Conservation (phyloP, 2,113 vertebrate genomes). For the Anolis sagrei region DNA sequence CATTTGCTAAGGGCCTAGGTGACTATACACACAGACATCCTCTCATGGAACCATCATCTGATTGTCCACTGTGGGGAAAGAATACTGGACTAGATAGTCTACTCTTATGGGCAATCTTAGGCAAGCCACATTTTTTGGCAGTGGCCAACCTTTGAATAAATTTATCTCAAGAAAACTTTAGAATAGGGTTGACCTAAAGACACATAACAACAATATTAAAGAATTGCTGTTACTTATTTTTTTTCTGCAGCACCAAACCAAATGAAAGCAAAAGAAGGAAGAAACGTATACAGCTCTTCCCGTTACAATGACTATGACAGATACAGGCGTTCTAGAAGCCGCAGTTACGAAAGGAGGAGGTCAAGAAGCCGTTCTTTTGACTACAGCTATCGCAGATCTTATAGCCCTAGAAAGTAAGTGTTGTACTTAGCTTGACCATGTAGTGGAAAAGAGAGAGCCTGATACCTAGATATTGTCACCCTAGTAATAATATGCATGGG, state of each 20-base stretch:
- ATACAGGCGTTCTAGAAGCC: conserved; percentile 91
- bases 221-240: conserved; percentile 22
- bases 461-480: conserved; percentile 15
- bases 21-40: no score
- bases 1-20: no score
- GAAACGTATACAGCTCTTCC: conserved; percentile 89
- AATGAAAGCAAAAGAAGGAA: conserved; percentile 96
- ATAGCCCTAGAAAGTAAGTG: conserved; percentile 93
- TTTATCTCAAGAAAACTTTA: no score
- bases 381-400: conserved; percentile 88
- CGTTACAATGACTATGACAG: conserved; percentile 93
- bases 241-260: conserved; percentile 88
- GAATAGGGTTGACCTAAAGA: no score
- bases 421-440: conserved; percentile 45
- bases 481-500: conserved; percentile 49
- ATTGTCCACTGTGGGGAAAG: no score
- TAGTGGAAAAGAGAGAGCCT: conserved; percentile 46
- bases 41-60: no score
- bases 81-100: no score
- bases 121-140: no score
- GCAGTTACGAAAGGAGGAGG: conserved; percentile 90
- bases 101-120: no score
- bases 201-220: not conserved
- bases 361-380: conserved; percentile 93
- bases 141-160: no score